A percentile compares a stretch with the other conserved stretches of the same genome.
Evolutionary conservation across 92 coral and sea anemone genomes (phyloP).

Genomic region (Bergia puertoricense): DNA sequence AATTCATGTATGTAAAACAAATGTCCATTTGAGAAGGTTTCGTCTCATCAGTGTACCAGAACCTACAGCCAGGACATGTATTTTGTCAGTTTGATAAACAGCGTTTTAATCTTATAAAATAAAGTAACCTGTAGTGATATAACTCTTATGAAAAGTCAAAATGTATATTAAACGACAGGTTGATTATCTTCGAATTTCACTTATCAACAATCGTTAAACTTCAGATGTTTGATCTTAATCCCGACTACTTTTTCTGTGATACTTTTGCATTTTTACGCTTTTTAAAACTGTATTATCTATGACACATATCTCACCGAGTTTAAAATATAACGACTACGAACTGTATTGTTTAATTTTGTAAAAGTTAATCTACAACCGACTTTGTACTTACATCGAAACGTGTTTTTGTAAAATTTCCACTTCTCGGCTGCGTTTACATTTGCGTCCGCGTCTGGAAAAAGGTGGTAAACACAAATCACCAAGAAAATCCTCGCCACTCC

Average conservation of each 20-base stretch:
- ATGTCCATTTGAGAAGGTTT: no score
- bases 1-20: no score
- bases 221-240: no score
- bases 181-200: not conserved
- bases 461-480: not conserved
- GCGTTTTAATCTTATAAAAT: not conserved
- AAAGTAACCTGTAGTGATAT: not conserved
- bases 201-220: no score
- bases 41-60: no score
- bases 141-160: not conserved
- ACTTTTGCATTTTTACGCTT: no score
- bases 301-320: not conserved
- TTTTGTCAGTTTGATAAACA: not conserved
- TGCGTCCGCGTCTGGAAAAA: not conserved
- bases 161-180: not conserved
- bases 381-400: slow-evolving; percentile 25
- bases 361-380: not conserved
- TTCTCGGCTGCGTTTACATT: not conserved
- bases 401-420: slow-evolving; percentile 23
- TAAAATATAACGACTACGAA: not conserved
- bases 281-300: no score
- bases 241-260: no score
- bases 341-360: not conserved
- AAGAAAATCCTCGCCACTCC: not conserved
- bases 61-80: not conserved